These are phyloP conservation scores for Harpagoxenus sublaevis DNA, from an alignment of 2,888 invertebrate genomes.

Conservation along the genomic window DNA sequence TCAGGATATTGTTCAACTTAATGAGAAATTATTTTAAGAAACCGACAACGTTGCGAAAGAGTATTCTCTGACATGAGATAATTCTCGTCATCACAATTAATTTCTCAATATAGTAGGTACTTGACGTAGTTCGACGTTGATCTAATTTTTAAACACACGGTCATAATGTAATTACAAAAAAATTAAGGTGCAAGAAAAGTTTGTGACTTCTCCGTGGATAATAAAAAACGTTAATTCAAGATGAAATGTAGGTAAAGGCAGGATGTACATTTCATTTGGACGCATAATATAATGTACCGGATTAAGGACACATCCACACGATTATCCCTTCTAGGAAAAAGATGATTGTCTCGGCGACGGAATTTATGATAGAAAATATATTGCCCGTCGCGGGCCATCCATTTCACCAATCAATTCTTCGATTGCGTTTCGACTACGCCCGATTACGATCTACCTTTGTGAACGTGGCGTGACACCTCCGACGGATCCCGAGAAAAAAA, in stretches of 20 bases:
- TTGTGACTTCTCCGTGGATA: neutral
- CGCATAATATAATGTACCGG: slow-evolving; percentile 1
- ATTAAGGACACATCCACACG: slow-evolving; percentile 33
- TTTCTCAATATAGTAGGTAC: neutral
- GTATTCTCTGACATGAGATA: neutral
- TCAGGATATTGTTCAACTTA: neutral
- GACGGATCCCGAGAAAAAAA: slow-evolving; percentile 42
- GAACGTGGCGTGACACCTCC: slow-evolving; percentile 58
- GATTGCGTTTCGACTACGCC: slow-evolving; percentile 57
- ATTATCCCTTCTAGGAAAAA: slow-evolving; percentile 22
- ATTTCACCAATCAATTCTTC: slow-evolving; percentile 59
- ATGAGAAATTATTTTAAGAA: slow-evolving; percentile 1
- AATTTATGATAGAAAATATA: slow-evolving; percentile 55
- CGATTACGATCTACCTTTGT: slow-evolving; percentile 64
- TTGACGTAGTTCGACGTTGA: neutral
- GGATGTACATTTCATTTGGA: neutral
- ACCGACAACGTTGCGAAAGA: neutral
- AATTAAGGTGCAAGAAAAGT: neutral
- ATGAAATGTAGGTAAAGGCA: neutral
- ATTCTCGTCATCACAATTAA: neutral
- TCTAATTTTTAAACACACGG: neutral
- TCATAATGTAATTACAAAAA: neutral
- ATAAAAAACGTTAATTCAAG: neutral
- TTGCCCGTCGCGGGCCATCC: slow-evolving; percentile 49
- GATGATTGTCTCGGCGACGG: slow-evolving; percentile 44